Base-by-base conservation (phyloP, 2,888 invertebrate genomes). In the Noctua fimbriata region DNA sequence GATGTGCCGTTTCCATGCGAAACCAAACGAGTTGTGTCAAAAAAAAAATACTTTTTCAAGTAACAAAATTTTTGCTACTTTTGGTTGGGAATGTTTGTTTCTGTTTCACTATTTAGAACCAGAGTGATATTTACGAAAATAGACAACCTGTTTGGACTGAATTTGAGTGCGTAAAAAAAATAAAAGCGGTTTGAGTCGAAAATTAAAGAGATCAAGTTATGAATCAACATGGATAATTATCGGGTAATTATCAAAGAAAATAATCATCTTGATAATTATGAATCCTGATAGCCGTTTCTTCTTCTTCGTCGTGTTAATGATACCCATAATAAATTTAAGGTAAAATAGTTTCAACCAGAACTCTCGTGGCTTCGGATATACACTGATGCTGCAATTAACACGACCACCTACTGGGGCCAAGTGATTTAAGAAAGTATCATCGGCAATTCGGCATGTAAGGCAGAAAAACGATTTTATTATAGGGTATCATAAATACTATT, bases 341-440 rank as follows among this genome's bases (percentile, higher is more conserved):
- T 28, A 67, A n/a, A n/a, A 44, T n/a, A 67, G n/a, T 18, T 44
- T 44, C n/a, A 44, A 67, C 44, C n/a, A 28, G 6, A n/a, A 44
- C 14, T 44, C 44, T 67, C 44, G n/a, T 67, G 67, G 10, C n/a
- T 41, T n/a, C n/a, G 24, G 2, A 49, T 78, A 36, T 18, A 16
- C n/a, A 24, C 28, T 63, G 18, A 36, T 76, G 60, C 47, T 49
- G 49, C n/a, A 47, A 76, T 76, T 47, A 49, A 24, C 14, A 7
- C 21, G 24, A 2, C 21, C 36, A 28, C 18, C 10, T 60, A 28
- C 55, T 44, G 44, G 21, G 21, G 18, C 18, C 21, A 41, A 28
- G 21, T 24, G n/a, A 41, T 28, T 78, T 41, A 28, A 41, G 63
- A 78, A 78, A 78, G 49, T 28, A 16, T 16, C 24, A 49, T 78